Percentiles rank a stretch among this genome's conserved stretches.
phyloP scores from a whole-genome alignment of 2,113 vertebrate species.

The Lagopus leucura region DNA sequence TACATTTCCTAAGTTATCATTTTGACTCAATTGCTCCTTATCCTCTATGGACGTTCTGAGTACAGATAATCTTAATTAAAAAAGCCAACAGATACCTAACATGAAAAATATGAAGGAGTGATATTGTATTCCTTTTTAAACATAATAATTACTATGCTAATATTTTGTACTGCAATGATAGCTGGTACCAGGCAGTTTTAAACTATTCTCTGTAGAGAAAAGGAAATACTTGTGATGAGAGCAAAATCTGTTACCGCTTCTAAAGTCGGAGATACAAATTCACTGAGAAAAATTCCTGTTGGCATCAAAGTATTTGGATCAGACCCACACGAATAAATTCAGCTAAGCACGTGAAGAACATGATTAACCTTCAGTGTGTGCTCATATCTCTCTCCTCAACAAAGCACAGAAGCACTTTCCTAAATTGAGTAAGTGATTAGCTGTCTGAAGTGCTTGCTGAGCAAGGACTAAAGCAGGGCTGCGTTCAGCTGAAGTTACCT shows the following conservation, averaged over 20 bases:
- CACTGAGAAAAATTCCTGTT: not conserved
- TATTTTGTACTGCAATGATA: not conserved
- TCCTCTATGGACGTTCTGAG: not conserved
- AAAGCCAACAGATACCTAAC: constrained; percentile 11
- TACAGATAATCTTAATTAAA: constrained; percentile 49
- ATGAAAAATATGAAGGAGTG: constrained; percentile 9
- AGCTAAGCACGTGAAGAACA: constrained; percentile 28
- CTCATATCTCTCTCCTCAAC: constrained; percentile 30
- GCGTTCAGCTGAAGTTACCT: not conserved
- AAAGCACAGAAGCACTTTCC: constrained; percentile 26
- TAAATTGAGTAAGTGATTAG: constrained; percentile 51
- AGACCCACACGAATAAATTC: constrained; percentile 11
- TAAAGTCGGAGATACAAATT: constrained; percentile 10
- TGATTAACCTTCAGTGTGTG: constrained; percentile 58
- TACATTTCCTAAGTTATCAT: not conserved
- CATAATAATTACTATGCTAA: not conserved
- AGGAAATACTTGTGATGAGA: not conserved
- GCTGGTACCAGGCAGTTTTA: not conserved
- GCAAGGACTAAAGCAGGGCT: constrained; percentile 25
- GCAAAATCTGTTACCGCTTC: not conserved
- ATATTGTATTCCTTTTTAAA: constrained; percentile 44
- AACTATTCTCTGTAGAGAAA: constrained; percentile 20
- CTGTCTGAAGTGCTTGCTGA: constrained; percentile 35
- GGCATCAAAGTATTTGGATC: constrained; percentile 52
- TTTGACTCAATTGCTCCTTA: constrained; percentile 37